phyloP scores from a whole-genome alignment of 2,797 vertebrate genomes.

The Euthynnus affinis region DNA sequence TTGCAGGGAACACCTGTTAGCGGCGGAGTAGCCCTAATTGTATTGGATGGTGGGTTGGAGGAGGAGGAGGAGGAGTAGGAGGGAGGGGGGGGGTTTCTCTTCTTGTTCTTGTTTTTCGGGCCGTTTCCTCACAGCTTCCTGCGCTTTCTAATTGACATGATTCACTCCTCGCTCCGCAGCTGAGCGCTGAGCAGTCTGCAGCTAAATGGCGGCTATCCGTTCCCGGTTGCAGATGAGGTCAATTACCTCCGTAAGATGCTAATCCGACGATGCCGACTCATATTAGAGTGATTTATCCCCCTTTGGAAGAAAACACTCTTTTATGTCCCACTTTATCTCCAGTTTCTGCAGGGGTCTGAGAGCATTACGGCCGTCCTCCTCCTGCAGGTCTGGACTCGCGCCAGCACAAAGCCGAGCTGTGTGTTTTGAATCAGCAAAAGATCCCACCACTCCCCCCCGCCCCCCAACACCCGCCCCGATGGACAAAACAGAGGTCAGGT shows the following conservation, averaged over 20 bases:
- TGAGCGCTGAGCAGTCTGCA: conserved; percentile 38
- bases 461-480: too few species aligned
- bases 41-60: conserved; percentile 15
- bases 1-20: conserved; percentile 74
- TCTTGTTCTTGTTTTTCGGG: conserved; percentile 24
- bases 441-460: conserved; percentile 24
- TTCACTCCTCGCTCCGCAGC: conserved; percentile 60
- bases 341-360: conserved; percentile 50
- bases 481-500: conserved; percentile 60
- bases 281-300: conserved; percentile 72
- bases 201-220: conserved; percentile 69
- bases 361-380: conserved; percentile 32
- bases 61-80: too few species aligned
- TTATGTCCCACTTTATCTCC: conserved; percentile 69
- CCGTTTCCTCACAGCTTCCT: conserved; percentile 59
- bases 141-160: conserved; percentile 75
- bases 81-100: too few species aligned
- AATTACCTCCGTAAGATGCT: conserved; percentile 66
- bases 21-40: conserved; percentile 60
- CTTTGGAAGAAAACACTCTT: conserved; percentile 58
- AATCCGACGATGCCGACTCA: conserved; percentile 55
- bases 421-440: conserved; percentile 60
- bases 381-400: conserved; percentile 45
- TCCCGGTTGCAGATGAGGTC: conserved; percentile 73
- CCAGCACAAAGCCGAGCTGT: conserved; percentile 49